These are phyloP conservation scores for Muscicapa adusta DNA, from an alignment of 2,113 vertebrate species.

Conservation along the genomic window DNA sequence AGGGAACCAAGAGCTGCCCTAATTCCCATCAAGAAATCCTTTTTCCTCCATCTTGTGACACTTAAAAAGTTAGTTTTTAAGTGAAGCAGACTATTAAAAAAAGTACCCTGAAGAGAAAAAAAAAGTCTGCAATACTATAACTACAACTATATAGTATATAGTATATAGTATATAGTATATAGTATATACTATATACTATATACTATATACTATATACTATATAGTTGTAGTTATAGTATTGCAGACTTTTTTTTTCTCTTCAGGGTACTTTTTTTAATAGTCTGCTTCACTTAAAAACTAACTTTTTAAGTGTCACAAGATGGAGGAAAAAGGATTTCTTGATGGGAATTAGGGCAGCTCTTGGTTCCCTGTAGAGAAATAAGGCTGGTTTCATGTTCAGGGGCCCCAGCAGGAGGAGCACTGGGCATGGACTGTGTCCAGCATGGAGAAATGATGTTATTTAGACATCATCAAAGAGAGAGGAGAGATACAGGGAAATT, in stretches of 20 bases:
- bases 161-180: too few species aligned
- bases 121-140: not conserved
- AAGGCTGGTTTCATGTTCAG: not conserved
- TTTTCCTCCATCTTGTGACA: too few species aligned
- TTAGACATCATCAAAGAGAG: not conserved
- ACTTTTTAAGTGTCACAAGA: not conserved
- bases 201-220: too few species aligned
- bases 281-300: not conserved
- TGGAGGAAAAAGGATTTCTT: not conserved
- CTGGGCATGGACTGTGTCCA: not conserved
- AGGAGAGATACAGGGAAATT: not conserved
- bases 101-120: not conserved
- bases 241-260: not conserved
- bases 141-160: too few species aligned
- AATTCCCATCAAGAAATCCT: not conserved
- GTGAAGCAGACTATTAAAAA: not conserved
- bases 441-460: not conserved
- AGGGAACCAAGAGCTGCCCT: not conserved
- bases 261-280: not conserved
- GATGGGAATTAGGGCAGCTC: not conserved
- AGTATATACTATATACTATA: too few species aligned
- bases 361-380: not conserved
- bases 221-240: not conserved
- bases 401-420: not conserved
- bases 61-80: not conserved